Evolutionary conservation across 2,113 vertebrate genomes (phyloP), one percentile per base, ranked within the genome.

Genomic region (Murina feae): DNA sequence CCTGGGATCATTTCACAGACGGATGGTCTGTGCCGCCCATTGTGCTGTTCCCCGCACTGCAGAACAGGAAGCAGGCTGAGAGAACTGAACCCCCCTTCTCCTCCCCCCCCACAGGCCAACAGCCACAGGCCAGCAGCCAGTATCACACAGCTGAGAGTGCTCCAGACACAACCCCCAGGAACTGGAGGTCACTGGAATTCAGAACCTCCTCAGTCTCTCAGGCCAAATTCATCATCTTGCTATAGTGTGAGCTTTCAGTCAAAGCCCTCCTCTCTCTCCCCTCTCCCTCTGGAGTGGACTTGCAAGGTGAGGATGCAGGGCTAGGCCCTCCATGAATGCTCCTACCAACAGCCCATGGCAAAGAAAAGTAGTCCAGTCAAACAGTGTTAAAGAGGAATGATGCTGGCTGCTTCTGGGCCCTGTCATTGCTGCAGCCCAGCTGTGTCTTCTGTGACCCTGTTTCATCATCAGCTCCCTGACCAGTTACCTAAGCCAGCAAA

Each of bases 401-500:
- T 39, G 69, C 17, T n/a, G 21, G n/a, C 81, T 47, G 72, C 47
- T 75, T 69, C 78, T 14, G 7, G 66, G 53, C 6, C 51, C 21
- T 21, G 42, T 20, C 84, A 66, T 69, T 7, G 6, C 30, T 3
- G 20, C n/a, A 78, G 86, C 65, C 71, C 39, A 85, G 71, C 81
- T 5, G 16, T 44, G 51, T 25, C 91, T 89, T 39, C 85, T 23
- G 23, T 16, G 39, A 72, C 63, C 39, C 76, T 51, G 30, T 87
- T 93, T 69, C 93, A 78, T 87, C 72, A 55, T 37, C 66, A 69
- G 37, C 44, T 44, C 23, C 30, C 23, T 0, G 23, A 86, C 49
- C 2, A 51, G 32, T 58, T 53, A 47, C 44, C 75, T 60, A 63
- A 90, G 79, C 58, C 91, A 91, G 60, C 58, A 49, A 68, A 89